phyloP scores from a whole-genome alignment of 2,113 vertebrate species.

The Cacatua alba region DNA sequence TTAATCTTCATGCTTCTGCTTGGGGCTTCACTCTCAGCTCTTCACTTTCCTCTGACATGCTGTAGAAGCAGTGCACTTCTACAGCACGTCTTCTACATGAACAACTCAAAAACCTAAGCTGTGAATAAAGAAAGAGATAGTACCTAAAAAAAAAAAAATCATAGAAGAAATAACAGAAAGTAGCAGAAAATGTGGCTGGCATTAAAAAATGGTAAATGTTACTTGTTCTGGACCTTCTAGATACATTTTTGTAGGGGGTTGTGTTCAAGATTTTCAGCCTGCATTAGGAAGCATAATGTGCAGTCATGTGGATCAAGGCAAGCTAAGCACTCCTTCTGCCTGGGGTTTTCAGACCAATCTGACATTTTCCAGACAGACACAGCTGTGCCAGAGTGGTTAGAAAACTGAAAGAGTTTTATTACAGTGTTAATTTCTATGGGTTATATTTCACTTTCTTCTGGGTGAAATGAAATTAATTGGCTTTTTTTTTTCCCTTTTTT shows the following conservation, averaged over 20 bases:
- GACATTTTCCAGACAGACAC: not conserved
- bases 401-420: not conserved
- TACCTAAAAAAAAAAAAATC: not conserved
- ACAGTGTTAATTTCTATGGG: not conserved
- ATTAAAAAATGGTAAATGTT: not conserved
- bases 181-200: not conserved
- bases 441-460: not conserved
- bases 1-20: not conserved
- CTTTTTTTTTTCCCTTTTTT: not conserved
- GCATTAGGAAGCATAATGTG: not conserved
- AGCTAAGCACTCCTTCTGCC: not conserved
- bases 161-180: not conserved
- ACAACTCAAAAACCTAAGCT: not conserved
- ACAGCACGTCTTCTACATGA: accelerated
- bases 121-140: not conserved
- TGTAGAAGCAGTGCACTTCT: not conserved
- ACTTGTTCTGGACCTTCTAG: not conserved
- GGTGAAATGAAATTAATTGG: not conserved
- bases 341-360: not conserved
- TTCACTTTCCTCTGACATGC: accelerated
- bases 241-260: not conserved
- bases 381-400: not conserved
- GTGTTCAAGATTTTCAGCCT: not conserved
- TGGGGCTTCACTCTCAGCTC: not conserved
- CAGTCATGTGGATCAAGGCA: not conserved